Evolutionary conservation across 2,113 vertebrate genomes (phyloP), one percentile per base, ranked within the genome.

Genomic region (Pica pica): DNA sequence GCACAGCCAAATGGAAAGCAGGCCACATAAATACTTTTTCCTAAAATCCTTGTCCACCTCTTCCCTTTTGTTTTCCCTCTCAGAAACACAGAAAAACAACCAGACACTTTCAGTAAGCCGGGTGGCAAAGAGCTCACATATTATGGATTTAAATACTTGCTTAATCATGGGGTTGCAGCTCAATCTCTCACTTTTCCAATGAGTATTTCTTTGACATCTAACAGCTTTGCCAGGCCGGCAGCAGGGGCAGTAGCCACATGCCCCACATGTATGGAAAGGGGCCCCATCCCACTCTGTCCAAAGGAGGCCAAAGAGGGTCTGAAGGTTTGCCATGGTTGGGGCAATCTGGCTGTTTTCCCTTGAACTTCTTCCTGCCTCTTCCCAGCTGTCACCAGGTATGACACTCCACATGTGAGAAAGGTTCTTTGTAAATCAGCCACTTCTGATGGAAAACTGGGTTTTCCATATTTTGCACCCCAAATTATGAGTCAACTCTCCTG

Each of bases 351-450:
- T 64, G 28, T 75, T 33, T 39, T 95, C 55, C 33, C 24, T 35
- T 60, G 37, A 69, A 46, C 16, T 55, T 70, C 46, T 42, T 67
- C 84, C 81, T 83, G 21, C 60, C 52, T 94, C 42, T 47, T 93
- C n/a, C 44, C 1, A 12, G 42, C 78, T 85, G 24, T 23, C 47
- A 61, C 39, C 80, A 96, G 93, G 91, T 92, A 81, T 77, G 83
- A 77, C 86, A 92, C 31, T 49, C 53, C 67, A 49, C 8, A 6
- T 44, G 60, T 77, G 53, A 83, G 78, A 96, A 95, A 79, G 61
- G 74, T 30, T 85, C 91, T 93, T 87, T 79, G 85, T 77, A 84
- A 97, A 94, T 80, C 52, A 61, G 7, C 18, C 41, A 6, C 60
- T 94, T 70, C 47, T 52, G 39, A 41, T 7, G 30, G 70, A 86